A percentile compares a stretch with the other conserved stretches of the same genome.
These are phyloP conservation scores for Andricus curvator DNA, from an alignment of 2,888 invertebrate genomes.

Conservation along the genomic window DNA sequence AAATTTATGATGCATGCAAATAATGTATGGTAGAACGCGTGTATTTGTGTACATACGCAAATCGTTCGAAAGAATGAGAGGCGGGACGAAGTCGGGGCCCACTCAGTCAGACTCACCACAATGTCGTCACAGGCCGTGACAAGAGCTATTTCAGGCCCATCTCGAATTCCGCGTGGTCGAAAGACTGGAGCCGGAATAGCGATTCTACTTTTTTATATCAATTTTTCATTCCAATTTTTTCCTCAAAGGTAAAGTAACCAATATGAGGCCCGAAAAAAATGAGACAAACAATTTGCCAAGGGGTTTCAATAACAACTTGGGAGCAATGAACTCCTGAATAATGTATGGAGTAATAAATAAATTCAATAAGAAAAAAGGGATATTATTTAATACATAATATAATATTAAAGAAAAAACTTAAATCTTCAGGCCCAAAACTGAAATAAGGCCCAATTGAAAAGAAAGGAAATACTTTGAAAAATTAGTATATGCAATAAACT, in stretches of 20 bases:
- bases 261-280: not conserved
- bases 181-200: slow-evolving; percentile 2
- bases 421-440: too few relatives aligned
- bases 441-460: too few relatives aligned
- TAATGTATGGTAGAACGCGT: slow-evolving; percentile 38
- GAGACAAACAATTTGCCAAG: not conserved
- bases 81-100: slow-evolving; percentile 54
- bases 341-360: not conserved
- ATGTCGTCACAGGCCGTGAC: slow-evolving; percentile 59
- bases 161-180: slow-evolving; percentile 50
- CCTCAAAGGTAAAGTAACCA: not conserved
- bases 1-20: slow-evolving; percentile 48
- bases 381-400: too few relatives aligned
- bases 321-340: not conserved
- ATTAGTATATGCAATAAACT: too few relatives aligned
- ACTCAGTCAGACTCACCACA: slow-evolving; percentile 46
- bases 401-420: too few relatives aligned
- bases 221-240: slow-evolving; percentile 2
- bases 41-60: slow-evolving; percentile 43
- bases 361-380: not conserved
- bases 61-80: slow-evolving; percentile 24
- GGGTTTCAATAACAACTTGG: not conserved
- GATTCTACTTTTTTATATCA: not conserved
- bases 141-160: slow-evolving; percentile 63
- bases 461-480: too few relatives aligned